These are phyloP conservation scores for Pseudochirops cupreus DNA, from an alignment of 2,797 vertebrate species.

Conservation along the genomic window DNA sequence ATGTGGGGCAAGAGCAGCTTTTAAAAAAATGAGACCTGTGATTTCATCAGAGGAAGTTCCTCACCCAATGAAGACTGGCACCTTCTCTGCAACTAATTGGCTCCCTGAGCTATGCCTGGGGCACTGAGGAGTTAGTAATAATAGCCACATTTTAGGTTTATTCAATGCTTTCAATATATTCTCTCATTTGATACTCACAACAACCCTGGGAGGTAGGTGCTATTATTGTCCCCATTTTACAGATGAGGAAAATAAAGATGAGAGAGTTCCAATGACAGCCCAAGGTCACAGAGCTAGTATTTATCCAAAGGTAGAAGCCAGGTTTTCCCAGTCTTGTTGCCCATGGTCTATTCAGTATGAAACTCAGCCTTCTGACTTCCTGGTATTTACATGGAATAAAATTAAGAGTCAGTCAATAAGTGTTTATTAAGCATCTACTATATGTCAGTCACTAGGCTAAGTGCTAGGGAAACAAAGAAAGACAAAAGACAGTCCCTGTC, in stretches of 20 bases:
- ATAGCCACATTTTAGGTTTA: not conserved
- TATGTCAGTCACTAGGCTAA: not conserved
- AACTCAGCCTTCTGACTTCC: not conserved
- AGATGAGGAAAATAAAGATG: not conserved
- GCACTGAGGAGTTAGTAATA: not conserved
- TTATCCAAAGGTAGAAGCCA: not conserved
- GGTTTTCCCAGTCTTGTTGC: not conserved
- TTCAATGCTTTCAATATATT: not conserved
- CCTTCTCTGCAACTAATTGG: not conserved
- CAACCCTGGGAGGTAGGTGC: not conserved
- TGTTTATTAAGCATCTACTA: not conserved
- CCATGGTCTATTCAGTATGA: not conserved
- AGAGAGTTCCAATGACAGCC: not conserved
- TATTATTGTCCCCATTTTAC: not conserved
- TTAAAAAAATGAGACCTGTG: not conserved
- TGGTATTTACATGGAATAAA: not conserved
- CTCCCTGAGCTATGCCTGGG: not conserved
- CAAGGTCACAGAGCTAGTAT: not conserved
- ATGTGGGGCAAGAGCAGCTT: constrained; percentile 1
- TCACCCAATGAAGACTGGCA: not conserved
- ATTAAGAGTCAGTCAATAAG: not conserved
- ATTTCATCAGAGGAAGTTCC: not conserved
- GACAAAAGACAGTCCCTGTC: not conserved
- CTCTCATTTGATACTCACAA: not conserved
- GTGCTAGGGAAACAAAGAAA: not conserved